phyloP scores from a whole-genome alignment of 1,140 invertebrate species.

The Drosophila nebulosa region DNA sequence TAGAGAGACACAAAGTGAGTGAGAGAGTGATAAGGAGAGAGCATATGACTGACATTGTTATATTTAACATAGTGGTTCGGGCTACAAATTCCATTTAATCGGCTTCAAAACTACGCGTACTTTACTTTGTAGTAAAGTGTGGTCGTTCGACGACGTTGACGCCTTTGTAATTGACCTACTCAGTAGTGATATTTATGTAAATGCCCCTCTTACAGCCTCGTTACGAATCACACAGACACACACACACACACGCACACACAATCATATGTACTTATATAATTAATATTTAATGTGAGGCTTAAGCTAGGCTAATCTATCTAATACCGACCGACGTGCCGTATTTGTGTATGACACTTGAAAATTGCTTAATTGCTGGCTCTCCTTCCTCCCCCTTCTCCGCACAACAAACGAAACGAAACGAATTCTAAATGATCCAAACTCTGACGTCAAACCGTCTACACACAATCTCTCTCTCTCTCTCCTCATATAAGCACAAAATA shows the following conservation, averaged over 20 bases:
- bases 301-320: slow-evolving; percentile 39
- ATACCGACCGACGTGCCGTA: background rate
- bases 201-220: background rate
- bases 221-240: background rate
- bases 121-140: background rate
- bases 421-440: slow-evolving; percentile 7
- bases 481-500: background rate
- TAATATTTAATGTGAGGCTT: background rate
- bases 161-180: slow-evolving; percentile 55
- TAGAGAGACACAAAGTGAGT: background rate
- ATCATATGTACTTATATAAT: slow-evolving; percentile 2
- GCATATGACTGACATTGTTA: background rate
- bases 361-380: slow-evolving; percentile 44
- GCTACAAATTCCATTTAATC: slow-evolving; percentile 20
- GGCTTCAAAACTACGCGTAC: background rate
- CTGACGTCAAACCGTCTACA: slow-evolving; percentile 63
- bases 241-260: background rate
- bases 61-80: slow-evolving; percentile 1
- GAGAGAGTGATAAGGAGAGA: background rate
- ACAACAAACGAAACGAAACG: background rate
- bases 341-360: slow-evolving; percentile 46
- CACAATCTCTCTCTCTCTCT: background rate
- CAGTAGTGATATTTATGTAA: slow-evolving; percentile 9
- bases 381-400: background rate
- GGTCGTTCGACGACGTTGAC: slow-evolving; percentile 24